Evolutionary conservation across 2,113 vertebrate genomes (phyloP), one percentile per base, ranked within the genome.

Genomic region (Naja naja): DNA sequence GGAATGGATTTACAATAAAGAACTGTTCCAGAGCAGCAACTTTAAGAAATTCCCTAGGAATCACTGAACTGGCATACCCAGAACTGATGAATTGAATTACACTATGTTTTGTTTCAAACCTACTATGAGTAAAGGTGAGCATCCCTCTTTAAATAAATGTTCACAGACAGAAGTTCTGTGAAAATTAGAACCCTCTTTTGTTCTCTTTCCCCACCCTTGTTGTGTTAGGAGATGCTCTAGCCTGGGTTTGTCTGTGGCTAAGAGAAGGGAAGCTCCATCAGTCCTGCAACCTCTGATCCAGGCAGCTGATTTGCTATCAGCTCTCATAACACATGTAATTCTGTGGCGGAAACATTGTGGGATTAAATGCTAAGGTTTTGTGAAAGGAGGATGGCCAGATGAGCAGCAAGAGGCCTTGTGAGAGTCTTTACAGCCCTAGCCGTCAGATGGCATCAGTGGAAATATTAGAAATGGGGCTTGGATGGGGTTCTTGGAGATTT

Each of bases 361-460:
- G 91, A 92, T 92, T 92, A 53, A 88, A 39, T 45, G 55, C 91
- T 91, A 87, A 91, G 87, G 85, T 86, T 92, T 60, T 92, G 56
- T 27, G 85, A 88, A 86, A 7, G 45, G 27, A 89, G 55, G 23
- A 52, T 0, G 4, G 90, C 30, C 11, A 14, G 91, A 87, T 60
- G 85, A 87, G 55, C 43, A 91, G 25, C 16, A 56, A 55, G 53
- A 54, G n/a, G 52, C 53, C 47, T 43, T 12, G 0, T 30, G 64
- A 34, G 30, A 30, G 64, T 69, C 27, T 45, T 25, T 39, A 27
- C 5, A 18, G 22, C 39, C 34, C 39, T 69, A 34, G 69, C 69
- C 1, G 16, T 74, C 69, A 74, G 69, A 18, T 7, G n/a, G 69
- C n/a, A 39, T 74, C 69, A 39, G 5, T 74, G 69, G n/a, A 74